These are phyloP conservation scores for Nothocercus julius DNA, from an alignment of 2,113 vertebrate genomes.

Conservation along the genomic window DNA sequence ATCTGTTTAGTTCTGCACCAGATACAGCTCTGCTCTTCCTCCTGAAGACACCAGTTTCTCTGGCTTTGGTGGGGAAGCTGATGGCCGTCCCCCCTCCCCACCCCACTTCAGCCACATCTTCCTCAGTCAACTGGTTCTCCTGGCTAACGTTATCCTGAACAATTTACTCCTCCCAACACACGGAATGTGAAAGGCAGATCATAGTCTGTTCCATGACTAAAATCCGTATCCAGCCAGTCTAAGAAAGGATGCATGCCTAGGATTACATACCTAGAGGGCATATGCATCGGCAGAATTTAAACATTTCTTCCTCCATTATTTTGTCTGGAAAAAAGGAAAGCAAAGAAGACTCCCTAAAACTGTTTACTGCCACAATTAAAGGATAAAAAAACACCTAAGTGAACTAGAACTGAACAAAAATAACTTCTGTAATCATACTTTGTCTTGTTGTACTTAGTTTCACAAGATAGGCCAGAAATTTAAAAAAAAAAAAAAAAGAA, in stretches of 20 bases:
- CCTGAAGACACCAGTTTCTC: not conserved
- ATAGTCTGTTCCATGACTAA: not conserved
- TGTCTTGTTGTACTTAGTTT: not conserved
- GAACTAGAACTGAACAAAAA: not conserved
- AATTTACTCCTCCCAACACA: fast-evolving
- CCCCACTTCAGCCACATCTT: not conserved
- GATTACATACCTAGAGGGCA: not conserved
- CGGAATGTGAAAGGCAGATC: not conserved
- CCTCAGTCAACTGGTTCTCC: not conserved
- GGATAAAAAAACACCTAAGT: not conserved
- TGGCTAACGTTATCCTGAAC: fast-evolving
- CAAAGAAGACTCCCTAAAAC: not conserved
- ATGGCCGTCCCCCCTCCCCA: not conserved
- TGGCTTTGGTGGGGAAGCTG: not conserved
- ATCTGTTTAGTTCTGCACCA: not conserved
- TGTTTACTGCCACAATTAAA: no score
- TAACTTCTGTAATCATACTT: not conserved
- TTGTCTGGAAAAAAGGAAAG: not conserved
- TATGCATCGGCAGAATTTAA: not conserved
- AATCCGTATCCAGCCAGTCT: not conserved
- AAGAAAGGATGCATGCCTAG: not conserved
- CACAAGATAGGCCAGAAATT: not conserved
- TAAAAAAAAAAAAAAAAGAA: not conserved
- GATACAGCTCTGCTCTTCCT: not conserved
- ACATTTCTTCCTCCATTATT: not conserved